phyloP scores from a whole-genome alignment of 2,113 vertebrate genomes.

The Lepus europaeus region DNA sequence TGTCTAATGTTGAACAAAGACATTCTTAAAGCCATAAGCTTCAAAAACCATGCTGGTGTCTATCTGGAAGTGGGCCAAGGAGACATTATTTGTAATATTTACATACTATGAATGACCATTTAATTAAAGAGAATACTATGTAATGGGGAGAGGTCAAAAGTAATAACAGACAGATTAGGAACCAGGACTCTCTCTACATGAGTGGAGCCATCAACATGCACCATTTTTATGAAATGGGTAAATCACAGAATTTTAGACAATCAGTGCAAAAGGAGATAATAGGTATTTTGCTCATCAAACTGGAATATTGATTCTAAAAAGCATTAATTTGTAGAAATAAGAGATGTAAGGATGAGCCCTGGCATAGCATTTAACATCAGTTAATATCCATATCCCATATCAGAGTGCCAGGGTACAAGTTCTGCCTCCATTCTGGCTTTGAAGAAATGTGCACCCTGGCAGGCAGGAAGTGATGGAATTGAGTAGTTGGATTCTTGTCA shows the following conservation, averaged over 20 bases:
- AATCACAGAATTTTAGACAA: not conserved
- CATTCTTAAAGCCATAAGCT: not conserved
- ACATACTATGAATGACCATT: not conserved
- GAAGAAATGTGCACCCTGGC: too few species aligned
- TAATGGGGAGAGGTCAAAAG: not conserved
- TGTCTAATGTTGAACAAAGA: not conserved
- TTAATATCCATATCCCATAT: too few species aligned
- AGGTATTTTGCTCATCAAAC: not conserved
- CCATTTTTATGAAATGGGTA: not conserved
- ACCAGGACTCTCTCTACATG: not conserved
- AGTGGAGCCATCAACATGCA: not conserved
- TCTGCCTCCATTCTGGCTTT: too few species aligned
- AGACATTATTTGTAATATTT: not conserved
- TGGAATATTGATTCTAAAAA: not conserved
- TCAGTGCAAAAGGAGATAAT: not conserved
- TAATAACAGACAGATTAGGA: not conserved
- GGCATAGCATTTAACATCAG: too few species aligned
- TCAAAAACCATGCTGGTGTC: not conserved
- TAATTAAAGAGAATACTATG: not conserved
- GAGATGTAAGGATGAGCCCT: not conserved
- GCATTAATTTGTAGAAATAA: not conserved
- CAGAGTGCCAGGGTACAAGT: too few species aligned
- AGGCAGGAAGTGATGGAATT: too few species aligned
- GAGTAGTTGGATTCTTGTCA: too few species aligned
- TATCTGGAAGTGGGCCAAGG: not conserved